A percentile compares a stretch with the other conserved stretches of the same genome.
Evolutionary conservation across 1,140 invertebrate genomes (phyloP).

Genomic region (Drosophila burlai): DNA sequence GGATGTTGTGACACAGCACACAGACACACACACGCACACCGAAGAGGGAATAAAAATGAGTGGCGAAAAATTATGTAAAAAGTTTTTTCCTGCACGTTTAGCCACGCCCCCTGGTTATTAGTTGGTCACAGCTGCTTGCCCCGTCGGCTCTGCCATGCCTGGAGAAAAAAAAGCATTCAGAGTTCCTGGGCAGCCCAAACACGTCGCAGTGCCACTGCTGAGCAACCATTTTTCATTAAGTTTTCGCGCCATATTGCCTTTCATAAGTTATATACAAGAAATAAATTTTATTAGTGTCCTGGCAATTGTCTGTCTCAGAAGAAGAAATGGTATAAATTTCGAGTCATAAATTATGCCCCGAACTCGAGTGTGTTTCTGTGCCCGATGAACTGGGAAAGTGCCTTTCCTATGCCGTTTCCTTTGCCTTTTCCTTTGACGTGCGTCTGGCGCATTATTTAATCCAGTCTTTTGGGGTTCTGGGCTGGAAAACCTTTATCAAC

Average conservation of each 20-base stretch:
- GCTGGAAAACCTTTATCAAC: constrained; percentile 56
- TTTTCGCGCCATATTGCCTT: constrained; percentile 70
- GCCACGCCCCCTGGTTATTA: constrained; percentile 56
- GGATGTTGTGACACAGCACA: constrained; percentile 47
- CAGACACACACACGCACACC: constrained; percentile 17
- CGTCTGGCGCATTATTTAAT: constrained; percentile 52
- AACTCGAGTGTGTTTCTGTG: constrained; percentile 6
- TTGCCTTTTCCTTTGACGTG: constrained; percentile 34
- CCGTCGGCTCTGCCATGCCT: background rate
- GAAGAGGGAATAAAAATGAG: constrained; percentile 32
- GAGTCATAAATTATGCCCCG: constrained; percentile 58
- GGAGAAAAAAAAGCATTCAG: background rate
- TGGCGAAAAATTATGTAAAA: constrained; percentile 64
- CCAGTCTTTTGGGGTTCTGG: constrained; percentile 15
- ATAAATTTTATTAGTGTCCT: constrained; percentile 66
- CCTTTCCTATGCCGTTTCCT: background rate
- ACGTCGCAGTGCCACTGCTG: constrained; percentile 35
- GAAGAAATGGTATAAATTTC: constrained; percentile 62
- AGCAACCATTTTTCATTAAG: constrained; percentile 76
- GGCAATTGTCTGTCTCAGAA: constrained; percentile 58
- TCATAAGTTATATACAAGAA: constrained; percentile 46
- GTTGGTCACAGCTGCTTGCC: constrained; percentile 65
- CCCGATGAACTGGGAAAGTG: constrained; percentile 64
- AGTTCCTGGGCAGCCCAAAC: constrained; percentile 13
- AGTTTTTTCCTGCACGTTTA: constrained; percentile 60